Base-by-base conservation (phyloP, 2,888 invertebrate genomes). In the Eupithecia inturbata region DNA sequence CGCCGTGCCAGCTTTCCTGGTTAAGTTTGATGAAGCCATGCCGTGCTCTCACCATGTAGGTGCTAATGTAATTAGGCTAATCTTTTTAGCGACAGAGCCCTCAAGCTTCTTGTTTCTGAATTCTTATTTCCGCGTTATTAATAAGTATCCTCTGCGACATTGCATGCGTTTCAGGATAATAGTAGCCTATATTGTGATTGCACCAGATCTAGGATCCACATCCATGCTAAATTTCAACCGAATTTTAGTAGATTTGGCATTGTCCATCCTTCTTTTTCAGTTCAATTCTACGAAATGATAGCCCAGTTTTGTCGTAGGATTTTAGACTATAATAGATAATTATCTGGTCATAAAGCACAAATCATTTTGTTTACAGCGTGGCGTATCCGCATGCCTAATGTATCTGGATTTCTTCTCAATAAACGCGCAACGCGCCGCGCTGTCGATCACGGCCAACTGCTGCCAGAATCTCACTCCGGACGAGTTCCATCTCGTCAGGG, bases 381-480 rank as follows among this genome's bases (percentile, higher is more conserved):
- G 99, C 41, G 99, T 99, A 4, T 97, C 98, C 7, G 98, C 99
- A 3, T 99, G 99, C 89, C 96, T 99, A 81, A 99, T 97, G 86
- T 99, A 98, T 90, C 95, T 99, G 88, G 99, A 99, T 90, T 99
- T 99, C 95, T 99, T 99, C 95, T 99, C 99, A 67, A 99, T 99
- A 85, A 98, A 98, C 87, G 99, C 99, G 19, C 99, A 99, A 93
- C 96, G 99, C 49, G 98, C 99, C 66, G 99, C 99, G 3, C 95
- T 99, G 72, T 98, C 98, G 33, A 98, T 99, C 81, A 99, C 99
- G 0, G 99, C 99, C 73, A 99, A 99, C 91, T 99, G 99, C 92
- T 99, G 99, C 90, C 97, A 98, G 89, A 99, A 98, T 93, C 95
- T 99, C 83, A 97, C 97, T 62, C 95, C 97, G 1, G 99, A 99